Evolutionary conservation across 2,797 vertebrate species (phyloP).

Genomic region (Megalops cyprinoides): DNA sequence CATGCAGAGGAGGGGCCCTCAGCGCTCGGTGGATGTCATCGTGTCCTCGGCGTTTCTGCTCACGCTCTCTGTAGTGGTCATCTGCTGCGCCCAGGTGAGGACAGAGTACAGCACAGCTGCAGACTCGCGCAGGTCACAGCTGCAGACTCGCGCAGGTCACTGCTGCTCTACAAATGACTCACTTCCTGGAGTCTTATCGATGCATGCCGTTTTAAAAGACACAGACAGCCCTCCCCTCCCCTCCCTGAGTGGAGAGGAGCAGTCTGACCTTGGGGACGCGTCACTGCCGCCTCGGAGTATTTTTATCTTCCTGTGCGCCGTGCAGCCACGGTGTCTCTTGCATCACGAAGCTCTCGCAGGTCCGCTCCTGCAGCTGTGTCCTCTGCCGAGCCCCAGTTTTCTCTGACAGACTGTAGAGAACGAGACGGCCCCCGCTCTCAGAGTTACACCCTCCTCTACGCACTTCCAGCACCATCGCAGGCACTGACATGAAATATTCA

Average conservation of each 20-base stretch:
- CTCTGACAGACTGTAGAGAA: no score
- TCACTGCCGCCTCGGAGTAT: neutral
- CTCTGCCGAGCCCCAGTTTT: no score
- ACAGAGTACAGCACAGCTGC: neutral
- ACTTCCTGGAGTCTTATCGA: no score
- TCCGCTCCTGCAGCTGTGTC: neutral
- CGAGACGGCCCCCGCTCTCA: no score
- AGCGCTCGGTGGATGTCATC: constrained; percentile 96
- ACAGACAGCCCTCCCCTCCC: neutral
- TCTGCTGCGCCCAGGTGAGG: constrained; percentile 97
- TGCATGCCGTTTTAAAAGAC: no score
- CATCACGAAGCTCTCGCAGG: no score
- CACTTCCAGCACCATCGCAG: neutral
- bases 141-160: no score
- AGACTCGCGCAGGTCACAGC: no score
- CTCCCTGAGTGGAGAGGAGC: neutral
- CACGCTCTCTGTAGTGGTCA: constrained; percentile 95
- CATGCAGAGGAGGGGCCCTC: constrained; percentile 90
- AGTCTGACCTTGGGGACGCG: neutral
- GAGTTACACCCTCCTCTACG: neutral
- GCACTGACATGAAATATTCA: neutral
- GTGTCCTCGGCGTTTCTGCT: constrained; percentile 96
- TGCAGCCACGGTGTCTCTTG: no score
- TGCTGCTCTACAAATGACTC: no score
- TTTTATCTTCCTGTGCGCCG: neutral